These are phyloP conservation scores for Saturnia pavonia DNA, from an alignment of 2,888 invertebrate species.

Conservation along the genomic window DNA sequence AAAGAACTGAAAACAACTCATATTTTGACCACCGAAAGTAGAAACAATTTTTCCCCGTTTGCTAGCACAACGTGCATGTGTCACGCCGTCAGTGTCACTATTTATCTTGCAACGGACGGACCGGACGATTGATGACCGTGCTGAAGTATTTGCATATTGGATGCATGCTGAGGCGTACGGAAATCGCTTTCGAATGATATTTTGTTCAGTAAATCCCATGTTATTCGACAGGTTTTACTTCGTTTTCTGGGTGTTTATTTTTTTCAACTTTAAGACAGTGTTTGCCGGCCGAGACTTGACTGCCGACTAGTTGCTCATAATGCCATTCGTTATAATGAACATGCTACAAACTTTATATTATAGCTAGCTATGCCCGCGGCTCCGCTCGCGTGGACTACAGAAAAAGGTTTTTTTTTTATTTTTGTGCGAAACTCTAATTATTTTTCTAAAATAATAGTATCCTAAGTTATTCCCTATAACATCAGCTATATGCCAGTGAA, in stretches of 20 bases:
- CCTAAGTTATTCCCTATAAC: too few relatives aligned
- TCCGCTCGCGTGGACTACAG: too few relatives aligned
- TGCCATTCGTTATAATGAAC: too few relatives aligned
- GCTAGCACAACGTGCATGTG: slow-evolving; percentile 47
- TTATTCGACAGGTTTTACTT: slow-evolving; percentile 4
- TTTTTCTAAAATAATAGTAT: too few relatives aligned
- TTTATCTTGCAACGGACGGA: slow-evolving; percentile 58
- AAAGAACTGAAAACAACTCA: not conserved
- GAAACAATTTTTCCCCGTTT: slow-evolving; percentile 24
- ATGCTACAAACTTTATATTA: too few relatives aligned
- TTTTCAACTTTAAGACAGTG: not conserved
- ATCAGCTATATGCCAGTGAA: too few relatives aligned
- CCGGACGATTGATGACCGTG: slow-evolving; percentile 54
- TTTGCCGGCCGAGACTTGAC: too few relatives aligned
- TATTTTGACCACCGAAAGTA: not conserved
- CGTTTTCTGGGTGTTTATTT: not conserved
- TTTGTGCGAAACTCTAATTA: too few relatives aligned
- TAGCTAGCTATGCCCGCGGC: too few relatives aligned
- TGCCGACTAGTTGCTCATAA: too few relatives aligned
- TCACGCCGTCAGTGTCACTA: slow-evolving; percentile 49
- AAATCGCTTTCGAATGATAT: slow-evolving; percentile 8
- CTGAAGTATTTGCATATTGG: slow-evolving; percentile 61
- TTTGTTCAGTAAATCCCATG: slow-evolving; percentile 1
- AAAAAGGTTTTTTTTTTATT: too few relatives aligned
- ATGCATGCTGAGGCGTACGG: slow-evolving; percentile 30